Conservation (phyloP, 2,888 invertebrate genomes). For the Synanthedon vespiformis region DNA sequence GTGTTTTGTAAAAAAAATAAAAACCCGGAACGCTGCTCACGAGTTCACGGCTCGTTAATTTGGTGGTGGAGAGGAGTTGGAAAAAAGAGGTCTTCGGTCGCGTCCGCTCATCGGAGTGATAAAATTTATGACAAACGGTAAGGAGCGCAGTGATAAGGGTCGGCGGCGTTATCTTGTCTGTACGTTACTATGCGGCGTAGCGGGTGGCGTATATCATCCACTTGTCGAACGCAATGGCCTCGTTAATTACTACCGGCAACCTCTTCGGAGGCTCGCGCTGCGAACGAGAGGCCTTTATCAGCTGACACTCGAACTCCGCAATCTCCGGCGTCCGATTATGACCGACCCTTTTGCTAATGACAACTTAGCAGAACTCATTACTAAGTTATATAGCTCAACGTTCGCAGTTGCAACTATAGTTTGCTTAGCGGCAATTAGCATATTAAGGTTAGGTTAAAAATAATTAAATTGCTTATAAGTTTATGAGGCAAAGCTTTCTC, state of each 20-base stretch:
- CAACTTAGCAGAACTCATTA: not conserved
- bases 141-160: conserved; percentile 61
- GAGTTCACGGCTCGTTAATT: conserved; percentile 63
- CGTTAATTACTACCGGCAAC: conserved; percentile 26
- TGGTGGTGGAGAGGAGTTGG: conserved; percentile 37
- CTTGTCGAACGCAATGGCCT: conserved; percentile 18
- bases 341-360: conserved; percentile 2
- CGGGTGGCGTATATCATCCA: conserved; percentile 20
- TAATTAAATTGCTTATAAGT: too few relatives aligned
- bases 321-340: conserved; percentile 9
- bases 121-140: conserved; percentile 69
- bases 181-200: conserved; percentile 14
- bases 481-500: too few relatives aligned
- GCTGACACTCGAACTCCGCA: conserved; percentile 22
- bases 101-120: conserved; percentile 60
- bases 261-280: conserved; percentile 11
- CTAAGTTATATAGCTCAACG: too few relatives aligned
- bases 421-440: too few relatives aligned
- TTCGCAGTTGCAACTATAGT: too few relatives aligned
- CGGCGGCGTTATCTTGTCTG: conserved; percentile 43
- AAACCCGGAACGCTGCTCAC: conserved; percentile 42
- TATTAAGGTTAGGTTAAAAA: too few relatives aligned
- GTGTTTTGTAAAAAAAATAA: conserved; percentile 52
- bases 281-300: conserved; percentile 23
- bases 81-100: conserved; percentile 46